Percentiles rank a stretch among this genome's conserved stretches.
Conservation (phyloP, 2,797 vertebrate genomes). For the Phoeniculus purpureus region DNA sequence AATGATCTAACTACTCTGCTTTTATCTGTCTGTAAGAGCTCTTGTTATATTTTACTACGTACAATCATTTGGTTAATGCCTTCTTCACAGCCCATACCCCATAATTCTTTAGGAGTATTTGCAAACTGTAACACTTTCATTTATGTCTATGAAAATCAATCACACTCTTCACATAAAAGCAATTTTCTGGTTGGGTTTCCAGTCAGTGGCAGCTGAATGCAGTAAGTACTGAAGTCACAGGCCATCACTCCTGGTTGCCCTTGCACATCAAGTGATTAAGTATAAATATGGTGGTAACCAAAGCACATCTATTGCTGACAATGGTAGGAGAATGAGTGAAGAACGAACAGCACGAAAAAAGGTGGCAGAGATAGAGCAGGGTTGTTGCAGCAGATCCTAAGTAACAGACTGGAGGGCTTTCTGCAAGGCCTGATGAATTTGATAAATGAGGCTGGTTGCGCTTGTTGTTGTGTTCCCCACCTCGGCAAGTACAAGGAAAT, state of each 20-base stretch:
- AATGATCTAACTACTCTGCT: background rate
- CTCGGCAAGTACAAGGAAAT: background rate
- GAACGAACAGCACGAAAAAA: background rate
- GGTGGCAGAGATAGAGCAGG: background rate
- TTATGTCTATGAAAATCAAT: background rate
- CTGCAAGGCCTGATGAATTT: background rate
- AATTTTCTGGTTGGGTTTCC: background rate
- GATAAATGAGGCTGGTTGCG: background rate
- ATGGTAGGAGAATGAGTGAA: background rate
- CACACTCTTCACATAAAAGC: background rate
- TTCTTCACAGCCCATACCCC: background rate
- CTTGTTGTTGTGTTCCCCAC: background rate
- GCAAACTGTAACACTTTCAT: background rate
- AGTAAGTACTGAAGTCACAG: background rate
- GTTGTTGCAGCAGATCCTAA: background rate
- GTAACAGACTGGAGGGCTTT: background rate
- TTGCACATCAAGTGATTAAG: background rate
- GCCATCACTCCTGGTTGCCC: background rate
- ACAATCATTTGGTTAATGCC: background rate
- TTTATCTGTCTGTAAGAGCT: background rate
- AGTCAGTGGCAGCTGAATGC: background rate
- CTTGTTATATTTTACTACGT: background rate
- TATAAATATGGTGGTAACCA: background rate
- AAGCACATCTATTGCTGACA: background rate
- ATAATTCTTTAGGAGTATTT: background rate